Conservation (phyloP, 2,888 invertebrate genomes). For the Lagria hirta region DNA sequence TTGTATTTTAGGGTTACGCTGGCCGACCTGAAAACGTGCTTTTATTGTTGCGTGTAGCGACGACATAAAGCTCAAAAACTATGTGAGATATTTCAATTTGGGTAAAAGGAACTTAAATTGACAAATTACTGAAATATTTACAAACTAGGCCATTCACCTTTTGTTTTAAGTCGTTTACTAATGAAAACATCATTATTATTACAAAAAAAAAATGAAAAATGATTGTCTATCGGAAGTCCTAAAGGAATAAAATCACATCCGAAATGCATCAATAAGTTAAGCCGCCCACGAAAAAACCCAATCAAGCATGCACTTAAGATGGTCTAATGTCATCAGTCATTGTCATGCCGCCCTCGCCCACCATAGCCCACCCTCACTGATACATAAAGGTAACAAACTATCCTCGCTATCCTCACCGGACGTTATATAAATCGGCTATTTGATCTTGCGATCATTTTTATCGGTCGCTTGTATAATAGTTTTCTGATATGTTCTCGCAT, state of each 20-base stretch:
- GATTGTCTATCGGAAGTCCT: slow-evolving; percentile 28
- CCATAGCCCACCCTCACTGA: too few species aligned
- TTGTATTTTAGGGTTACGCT: slow-evolving; percentile 31
- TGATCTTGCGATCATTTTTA: slow-evolving; percentile 46
- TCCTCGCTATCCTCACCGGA: slow-evolving; percentile 35
- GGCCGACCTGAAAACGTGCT: slow-evolving; percentile 28
- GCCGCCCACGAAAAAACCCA: slow-evolving; percentile 37
- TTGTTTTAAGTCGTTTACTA: not conserved
- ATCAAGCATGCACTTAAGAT: slow-evolving; percentile 35
- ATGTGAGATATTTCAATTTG: slow-evolving; percentile 40
- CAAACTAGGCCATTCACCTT: slow-evolving; percentile 8
- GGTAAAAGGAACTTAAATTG: slow-evolving; percentile 37
- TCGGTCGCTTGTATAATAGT: slow-evolving; percentile 43
- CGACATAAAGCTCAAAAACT: slow-evolving; percentile 30
- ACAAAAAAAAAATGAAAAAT: slow-evolving; percentile 33
- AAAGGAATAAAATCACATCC: slow-evolving; percentile 41
- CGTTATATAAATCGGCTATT: slow-evolving; percentile 46
- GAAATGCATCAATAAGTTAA: slow-evolving; percentile 41
- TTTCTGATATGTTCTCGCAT: slow-evolving; percentile 42
- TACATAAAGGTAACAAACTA: slow-evolving; percentile 46
- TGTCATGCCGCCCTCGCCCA: slow-evolving; percentile 41
- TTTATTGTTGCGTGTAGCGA: slow-evolving; percentile 26
- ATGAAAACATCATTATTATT: slow-evolving; percentile 1
- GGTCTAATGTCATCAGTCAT: slow-evolving; percentile 41
- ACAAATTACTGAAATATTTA: slow-evolving; percentile 37